Percentiles rank a stretch among this genome's conserved stretches.
These are phyloP conservation scores for Apostichopus parvimensis DNA, from an alignment of 35 echinoderm and acorn worm species.

Conservation along the genomic window DNA sequence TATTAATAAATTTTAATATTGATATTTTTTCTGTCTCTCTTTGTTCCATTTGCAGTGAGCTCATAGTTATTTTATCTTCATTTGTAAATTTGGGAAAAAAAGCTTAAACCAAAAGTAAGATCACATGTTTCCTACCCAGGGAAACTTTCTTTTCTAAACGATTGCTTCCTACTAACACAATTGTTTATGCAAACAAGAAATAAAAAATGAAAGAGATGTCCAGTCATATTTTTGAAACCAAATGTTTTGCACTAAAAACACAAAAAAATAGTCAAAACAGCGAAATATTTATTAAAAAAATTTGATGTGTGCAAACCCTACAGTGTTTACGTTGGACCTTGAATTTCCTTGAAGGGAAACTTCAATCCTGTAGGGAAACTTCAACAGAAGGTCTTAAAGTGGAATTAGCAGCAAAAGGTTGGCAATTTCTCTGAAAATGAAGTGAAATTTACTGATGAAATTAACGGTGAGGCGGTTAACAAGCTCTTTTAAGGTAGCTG, in stretches of 20 bases:
- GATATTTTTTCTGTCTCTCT: not conserved
- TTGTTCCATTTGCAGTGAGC: slow-evolving; percentile 43
- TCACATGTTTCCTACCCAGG: not conserved
- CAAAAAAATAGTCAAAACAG: not conserved
- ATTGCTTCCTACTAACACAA: slow-evolving; percentile 16
- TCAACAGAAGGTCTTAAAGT: too few species aligned
- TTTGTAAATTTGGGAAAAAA: slow-evolving; percentile 39
- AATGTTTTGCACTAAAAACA: not conserved
- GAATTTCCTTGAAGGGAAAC: not conserved
- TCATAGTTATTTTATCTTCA: slow-evolving; percentile 39
- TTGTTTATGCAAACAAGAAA: not conserved
- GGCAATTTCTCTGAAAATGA: too few species aligned
- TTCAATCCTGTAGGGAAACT: too few species aligned
- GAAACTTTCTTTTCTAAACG: not conserved
- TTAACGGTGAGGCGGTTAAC: too few species aligned
- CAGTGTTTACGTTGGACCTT: not conserved
- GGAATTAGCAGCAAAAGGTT: too few species aligned
- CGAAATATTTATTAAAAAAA: not conserved
- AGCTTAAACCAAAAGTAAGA: slow-evolving; percentile 36
- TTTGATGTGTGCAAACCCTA: not conserved
- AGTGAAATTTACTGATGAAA: too few species aligned
- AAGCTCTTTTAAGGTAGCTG: too few species aligned
- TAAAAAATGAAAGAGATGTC: too few species aligned
- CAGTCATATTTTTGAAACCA: not conserved
- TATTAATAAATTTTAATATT: not conserved